Evolutionary conservation across 2,888 invertebrate genomes (phyloP).

Genomic region (Aspidiotus destructor): DNA sequence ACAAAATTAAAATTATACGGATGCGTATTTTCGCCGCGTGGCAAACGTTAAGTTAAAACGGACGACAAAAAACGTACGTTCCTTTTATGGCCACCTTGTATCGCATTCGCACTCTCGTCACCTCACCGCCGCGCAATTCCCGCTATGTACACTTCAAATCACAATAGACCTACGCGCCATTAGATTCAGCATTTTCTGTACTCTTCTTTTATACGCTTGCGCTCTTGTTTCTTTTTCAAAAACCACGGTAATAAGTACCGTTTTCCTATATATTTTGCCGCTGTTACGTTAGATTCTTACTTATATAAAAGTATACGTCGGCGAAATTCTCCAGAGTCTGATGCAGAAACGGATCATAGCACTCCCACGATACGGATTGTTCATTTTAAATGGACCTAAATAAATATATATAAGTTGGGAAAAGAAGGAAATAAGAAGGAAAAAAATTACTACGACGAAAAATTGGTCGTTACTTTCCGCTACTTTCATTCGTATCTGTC

Average conservation of each 20-base stretch:
- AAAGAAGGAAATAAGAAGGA: not conserved
- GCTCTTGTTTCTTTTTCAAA: conserved; percentile 11
- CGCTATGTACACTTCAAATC: conserved; percentile 22
- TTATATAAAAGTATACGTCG: not conserved
- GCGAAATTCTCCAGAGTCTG: not conserved
- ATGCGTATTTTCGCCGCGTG: too few relatives aligned
- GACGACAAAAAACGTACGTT: conserved; percentile 15
- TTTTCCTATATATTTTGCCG: conserved; percentile 10
- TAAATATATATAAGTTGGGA: not conserved
- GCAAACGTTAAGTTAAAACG: not conserved
- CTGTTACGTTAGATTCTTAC: conserved; percentile 1
- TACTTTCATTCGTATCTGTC: too few relatives aligned
- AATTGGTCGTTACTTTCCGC: too few relatives aligned
- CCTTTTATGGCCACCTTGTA: conserved; percentile 16
- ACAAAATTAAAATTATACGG: too few relatives aligned
- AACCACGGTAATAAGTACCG: conserved; percentile 29
- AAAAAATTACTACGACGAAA: too few relatives aligned
- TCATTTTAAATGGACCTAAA: conserved; percentile 4
- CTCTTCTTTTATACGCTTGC: conserved; percentile 16
- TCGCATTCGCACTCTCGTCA: not conserved
- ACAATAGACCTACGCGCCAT: conserved; percentile 29
- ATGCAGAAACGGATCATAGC: conserved; percentile 22
- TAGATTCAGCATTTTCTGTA: conserved; percentile 16
- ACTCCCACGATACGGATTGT: conserved; percentile 19
- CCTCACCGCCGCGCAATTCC: conserved; percentile 12